A percentile compares a stretch with the other conserved stretches of the same genome.
Conservation (phyloP, 2,113 vertebrate species). For the Trogon surrucura region DNA sequence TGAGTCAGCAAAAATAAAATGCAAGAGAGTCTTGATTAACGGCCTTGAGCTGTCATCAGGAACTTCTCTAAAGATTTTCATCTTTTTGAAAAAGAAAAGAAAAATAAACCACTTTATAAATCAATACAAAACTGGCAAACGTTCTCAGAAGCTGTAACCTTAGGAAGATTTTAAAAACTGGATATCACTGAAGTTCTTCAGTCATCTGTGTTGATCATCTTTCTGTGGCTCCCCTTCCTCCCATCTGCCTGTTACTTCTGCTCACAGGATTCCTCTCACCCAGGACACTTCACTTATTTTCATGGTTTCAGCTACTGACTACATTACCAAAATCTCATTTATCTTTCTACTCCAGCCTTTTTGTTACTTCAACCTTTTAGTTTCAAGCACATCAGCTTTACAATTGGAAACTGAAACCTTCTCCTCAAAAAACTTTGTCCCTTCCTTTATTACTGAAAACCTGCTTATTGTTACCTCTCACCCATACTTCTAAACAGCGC, state of each 20-base stretch:
- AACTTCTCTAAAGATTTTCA: not conserved
- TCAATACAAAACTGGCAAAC: not conserved
- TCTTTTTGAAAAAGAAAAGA: not conserved
- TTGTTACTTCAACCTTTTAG: not conserved
- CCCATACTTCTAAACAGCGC: not conserved
- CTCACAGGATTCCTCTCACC: not conserved
- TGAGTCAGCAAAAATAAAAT: not conserved
- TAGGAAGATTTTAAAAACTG: not conserved
- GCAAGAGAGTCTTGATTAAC: not conserved
- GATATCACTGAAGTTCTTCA: not conserved
- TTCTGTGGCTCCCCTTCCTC: not conserved
- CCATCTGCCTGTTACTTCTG: not conserved
- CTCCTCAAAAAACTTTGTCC: not conserved
- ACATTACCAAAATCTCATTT: not conserved
- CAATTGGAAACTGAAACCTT: not conserved
- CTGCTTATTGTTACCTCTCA: not conserved
- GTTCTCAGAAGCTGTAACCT: not conserved
- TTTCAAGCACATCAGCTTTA: not conserved
- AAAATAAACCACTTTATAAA: not conserved
- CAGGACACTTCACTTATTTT: not conserved
- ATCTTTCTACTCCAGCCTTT: not conserved
- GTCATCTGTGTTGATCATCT: not conserved
- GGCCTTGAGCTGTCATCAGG: not conserved
- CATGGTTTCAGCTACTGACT: not conserved
- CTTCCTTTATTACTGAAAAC: not conserved